These are phyloP conservation scores for Cyclargus thomasi DNA, from an alignment of 1,140 invertebrate species.

Conservation along the genomic window DNA sequence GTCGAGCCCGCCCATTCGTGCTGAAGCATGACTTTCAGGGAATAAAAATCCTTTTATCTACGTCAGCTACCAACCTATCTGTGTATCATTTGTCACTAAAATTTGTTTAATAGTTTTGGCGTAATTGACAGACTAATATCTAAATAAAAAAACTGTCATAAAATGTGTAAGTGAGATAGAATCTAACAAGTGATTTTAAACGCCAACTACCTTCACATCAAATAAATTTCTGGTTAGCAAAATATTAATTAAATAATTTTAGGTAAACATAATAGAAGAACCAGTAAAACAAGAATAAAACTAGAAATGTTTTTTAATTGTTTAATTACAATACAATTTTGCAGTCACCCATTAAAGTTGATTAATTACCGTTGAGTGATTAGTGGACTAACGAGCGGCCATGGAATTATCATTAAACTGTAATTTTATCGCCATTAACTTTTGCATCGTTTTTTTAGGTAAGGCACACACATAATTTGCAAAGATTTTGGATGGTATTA, in stretches of 20 bases:
- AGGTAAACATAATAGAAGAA: background rate
- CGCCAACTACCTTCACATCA: no score
- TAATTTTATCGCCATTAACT: constrained; percentile 18
- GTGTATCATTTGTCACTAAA: no score
- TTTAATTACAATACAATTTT: constrained; percentile 14
- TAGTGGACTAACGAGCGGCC: constrained; percentile 16
- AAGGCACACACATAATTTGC: background rate
- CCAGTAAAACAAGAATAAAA: background rate
- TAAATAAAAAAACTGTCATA: no score
- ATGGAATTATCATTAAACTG: constrained; percentile 17
- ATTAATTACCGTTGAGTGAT: constrained; percentile 17
- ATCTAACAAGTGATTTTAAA: no score
- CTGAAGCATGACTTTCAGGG: no score
- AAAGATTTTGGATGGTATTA: background rate
- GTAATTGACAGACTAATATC: no score
- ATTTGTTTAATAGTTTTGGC: no score
- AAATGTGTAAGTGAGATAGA: no score
- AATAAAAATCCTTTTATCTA: no score
- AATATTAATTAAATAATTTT: background rate
- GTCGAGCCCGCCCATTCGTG: no score
- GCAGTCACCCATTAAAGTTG: constrained; percentile 14
- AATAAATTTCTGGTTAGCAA: background rate
- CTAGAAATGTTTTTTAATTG: background rate
- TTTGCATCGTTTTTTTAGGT: background rate
- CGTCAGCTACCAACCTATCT: no score